Percentiles rank a stretch among this genome's conserved stretches.
Evolutionary conservation across 2,797 vertebrate species (phyloP).

Genomic region (Melanotaenia parkinsoni): DNA sequence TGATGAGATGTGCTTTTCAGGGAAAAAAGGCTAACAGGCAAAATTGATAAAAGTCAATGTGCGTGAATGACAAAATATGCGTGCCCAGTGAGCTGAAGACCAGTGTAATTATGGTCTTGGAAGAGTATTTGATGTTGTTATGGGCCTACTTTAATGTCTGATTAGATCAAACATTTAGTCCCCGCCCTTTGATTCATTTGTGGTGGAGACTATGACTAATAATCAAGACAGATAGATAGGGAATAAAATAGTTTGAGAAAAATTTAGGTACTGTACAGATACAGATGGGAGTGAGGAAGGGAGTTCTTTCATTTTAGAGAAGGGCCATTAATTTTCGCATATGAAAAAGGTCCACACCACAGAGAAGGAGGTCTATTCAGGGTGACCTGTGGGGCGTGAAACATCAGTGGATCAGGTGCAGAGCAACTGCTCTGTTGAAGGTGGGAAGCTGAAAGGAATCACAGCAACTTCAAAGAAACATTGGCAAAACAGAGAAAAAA

Average conservation of each 20-base stretch:
- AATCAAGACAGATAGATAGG: conserved; percentile 34
- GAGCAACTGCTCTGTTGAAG: conserved; percentile 64
- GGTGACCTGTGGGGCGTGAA: conserved; percentile 62
- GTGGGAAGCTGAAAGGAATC: conserved; percentile 53
- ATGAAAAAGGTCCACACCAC: conserved; percentile 52
- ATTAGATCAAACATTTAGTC: conserved; percentile 58
- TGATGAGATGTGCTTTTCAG: conserved; percentile 48
- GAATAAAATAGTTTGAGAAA: conserved; percentile 21
- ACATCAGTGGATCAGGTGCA: conserved; percentile 75
- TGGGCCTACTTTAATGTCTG: conserved; percentile 53
- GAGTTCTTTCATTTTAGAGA: conserved; percentile 56
- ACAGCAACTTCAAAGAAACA: conserved; percentile 65
- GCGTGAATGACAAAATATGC: conserved; percentile 59
- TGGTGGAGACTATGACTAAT: conserved; percentile 17
- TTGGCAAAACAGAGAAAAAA: conserved; percentile 50
- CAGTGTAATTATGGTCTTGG: conserved; percentile 62
- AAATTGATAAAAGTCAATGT: conserved; percentile 30
- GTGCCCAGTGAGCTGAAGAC: conserved; percentile 35
- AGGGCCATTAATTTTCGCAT: conserved; percentile 59
- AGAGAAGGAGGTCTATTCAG: conserved; percentile 51
- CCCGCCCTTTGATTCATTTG: conserved; percentile 34
- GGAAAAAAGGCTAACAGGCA: conserved; percentile 38
- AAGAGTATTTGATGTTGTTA: conserved; percentile 53
- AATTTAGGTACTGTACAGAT: conserved; percentile 11
- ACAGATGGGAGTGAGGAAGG: conserved; percentile 40